Base-by-base conservation (phyloP, 2,888 invertebrate genomes). In the Empis stercorea region DNA sequence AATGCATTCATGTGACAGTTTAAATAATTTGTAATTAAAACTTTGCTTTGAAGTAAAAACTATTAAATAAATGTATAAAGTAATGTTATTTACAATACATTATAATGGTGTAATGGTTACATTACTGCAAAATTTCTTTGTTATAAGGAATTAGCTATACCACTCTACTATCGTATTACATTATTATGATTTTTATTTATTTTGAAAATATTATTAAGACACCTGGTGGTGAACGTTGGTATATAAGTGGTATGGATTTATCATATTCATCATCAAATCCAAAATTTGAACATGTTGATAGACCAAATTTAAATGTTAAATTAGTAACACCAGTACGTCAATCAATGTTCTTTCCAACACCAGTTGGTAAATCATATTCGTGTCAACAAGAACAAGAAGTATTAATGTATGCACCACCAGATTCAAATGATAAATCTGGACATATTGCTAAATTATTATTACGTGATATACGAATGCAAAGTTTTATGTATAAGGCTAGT, bases 211-310 rank as follows among this genome's bases (percentile, higher is more conserved):
- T 20, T 20, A 4, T 20, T 27, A 49, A 88, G 87, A 87, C 88
- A 2, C 86, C 87, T 23, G 88, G 89, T 5, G 88, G 88, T 7
- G 89, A 91, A 60, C 76, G 86, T 55, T 93, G 92, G 92, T 91
- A 87, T 63, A 81, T 87, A 2, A 82, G 82, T 55, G 79, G 78
- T 56, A 76, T 92, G 52, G 81, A 81, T 57, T 68, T 92, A 48
- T 76, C 76, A 4, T 88, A 86, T 66, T 87, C 85, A 63, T 79
- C 72, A 7, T 80, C 73, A 55, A 79, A 75, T 39, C 64, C 72
- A 55, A 71, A 76, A 27, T 67, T 79, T 49, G 76, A 77, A 53
- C 78, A 78, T 58, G 75, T 77, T 10, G 78, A 76, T 38, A 73
- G 76, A 53, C 75, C 76, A 30, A 73, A 73, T 2, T 54, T 71